Conservation (phyloP, 2,113 vertebrate genomes). For the Lathamus discolor region DNA sequence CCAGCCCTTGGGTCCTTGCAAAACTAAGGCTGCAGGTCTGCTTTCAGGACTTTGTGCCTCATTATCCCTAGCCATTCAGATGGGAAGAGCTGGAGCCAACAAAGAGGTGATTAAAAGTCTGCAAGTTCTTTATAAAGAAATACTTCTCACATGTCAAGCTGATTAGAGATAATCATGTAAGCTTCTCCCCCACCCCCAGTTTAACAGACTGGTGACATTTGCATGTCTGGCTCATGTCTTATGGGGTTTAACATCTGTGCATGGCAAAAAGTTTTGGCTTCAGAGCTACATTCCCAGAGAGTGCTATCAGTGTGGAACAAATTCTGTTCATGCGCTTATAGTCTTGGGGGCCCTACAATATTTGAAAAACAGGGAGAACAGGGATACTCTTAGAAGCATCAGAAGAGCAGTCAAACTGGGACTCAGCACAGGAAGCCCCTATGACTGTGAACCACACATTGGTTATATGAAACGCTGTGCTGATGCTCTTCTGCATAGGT, state of each 20-base stretch:
- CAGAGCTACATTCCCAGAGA: neutral
- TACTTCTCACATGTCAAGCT: neutral
- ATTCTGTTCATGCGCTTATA: neutral
- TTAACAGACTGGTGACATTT: conserved; percentile 5
- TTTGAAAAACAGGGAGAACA: neutral
- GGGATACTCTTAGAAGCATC: neutral
- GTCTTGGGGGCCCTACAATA: neutral
- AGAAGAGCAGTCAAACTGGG: neutral
- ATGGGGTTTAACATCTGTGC: neutral
- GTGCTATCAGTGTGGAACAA: neutral
- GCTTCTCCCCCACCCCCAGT: neutral
- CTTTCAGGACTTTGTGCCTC: neutral
- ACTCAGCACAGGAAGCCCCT: neutral
- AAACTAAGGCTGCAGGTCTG: neutral
- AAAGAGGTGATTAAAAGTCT: neutral
- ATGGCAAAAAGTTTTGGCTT: neutral
- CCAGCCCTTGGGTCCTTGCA: neutral
- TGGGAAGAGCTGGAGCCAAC: neutral
- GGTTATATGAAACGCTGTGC: neutral
- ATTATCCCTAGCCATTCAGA: neutral
- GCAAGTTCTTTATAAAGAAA: neutral
- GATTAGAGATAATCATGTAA: neutral
- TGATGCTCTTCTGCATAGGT: neutral
- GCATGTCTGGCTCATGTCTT: neutral
- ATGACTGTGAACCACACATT: neutral